Percentiles rank a stretch among this genome's conserved stretches.
These are phyloP conservation scores for Thalpophila matura DNA, from an alignment of 2,888 invertebrate species.

Conservation along the genomic window DNA sequence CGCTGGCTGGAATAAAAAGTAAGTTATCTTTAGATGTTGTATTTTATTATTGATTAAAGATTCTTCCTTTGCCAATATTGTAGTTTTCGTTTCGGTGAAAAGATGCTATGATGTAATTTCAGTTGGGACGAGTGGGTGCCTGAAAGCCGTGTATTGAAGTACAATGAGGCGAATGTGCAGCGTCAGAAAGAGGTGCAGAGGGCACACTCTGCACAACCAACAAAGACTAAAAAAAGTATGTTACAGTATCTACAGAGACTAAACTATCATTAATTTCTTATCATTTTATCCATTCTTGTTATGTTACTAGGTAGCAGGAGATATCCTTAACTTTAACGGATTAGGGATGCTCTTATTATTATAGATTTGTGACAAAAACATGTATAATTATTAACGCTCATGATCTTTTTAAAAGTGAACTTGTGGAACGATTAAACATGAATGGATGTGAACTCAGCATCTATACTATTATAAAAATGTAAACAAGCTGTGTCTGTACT, in stretches of 20 bases:
- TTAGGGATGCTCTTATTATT: too few species aligned
- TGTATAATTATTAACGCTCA: too few species aligned
- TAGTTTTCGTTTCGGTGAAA: background rate
- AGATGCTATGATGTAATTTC: slow-evolving; percentile 63
- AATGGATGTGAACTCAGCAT: too few species aligned
- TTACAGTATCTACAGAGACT: background rate
- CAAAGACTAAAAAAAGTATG: slow-evolving; percentile 92
- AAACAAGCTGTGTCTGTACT: too few species aligned
- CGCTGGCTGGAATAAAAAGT: slow-evolving; percentile 99
- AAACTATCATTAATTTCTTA: background rate
- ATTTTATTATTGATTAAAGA: background rate
- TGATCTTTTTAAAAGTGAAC: too few species aligned
- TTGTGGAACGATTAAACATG: too few species aligned
- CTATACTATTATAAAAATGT: too few species aligned
- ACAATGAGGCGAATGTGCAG: slow-evolving; percentile 96
- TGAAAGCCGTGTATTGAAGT: slow-evolving; percentile 97
- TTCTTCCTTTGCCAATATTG: background rate
- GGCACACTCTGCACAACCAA: slow-evolving; percentile 94
- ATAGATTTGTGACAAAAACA: too few species aligned
- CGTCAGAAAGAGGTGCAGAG: slow-evolving; percentile 96
- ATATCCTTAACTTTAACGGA: too few species aligned
- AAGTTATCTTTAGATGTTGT: slow-evolving; percentile 71
- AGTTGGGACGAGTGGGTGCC: slow-evolving; percentile 98
- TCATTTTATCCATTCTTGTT: too few species aligned
- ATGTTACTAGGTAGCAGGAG: background rate